Percentiles rank a stretch among this genome's conserved stretches.
These are phyloP conservation scores for Pasiphila rectangulata DNA, from an alignment of 2,888 invertebrate genomes.

Conservation along the genomic window DNA sequence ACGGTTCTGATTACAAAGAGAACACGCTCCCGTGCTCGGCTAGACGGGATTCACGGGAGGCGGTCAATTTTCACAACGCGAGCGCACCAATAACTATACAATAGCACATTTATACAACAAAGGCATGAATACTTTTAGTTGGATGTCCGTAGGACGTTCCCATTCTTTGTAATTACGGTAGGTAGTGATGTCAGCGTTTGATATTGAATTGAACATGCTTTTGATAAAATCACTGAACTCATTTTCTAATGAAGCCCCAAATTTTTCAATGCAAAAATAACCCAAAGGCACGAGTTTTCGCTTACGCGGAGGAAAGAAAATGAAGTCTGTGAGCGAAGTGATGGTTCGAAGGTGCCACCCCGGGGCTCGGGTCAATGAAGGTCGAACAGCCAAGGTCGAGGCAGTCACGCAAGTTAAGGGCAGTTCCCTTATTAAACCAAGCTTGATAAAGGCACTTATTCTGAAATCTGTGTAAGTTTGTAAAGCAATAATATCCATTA, in stretches of 20 bases:
- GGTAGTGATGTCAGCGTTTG: slow-evolving; percentile 24
- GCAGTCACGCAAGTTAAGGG: slow-evolving; percentile 56
- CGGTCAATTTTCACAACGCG: slow-evolving; percentile 31
- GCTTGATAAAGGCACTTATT: neutral
- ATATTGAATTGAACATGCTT: slow-evolving; percentile 14
- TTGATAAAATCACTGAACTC: slow-evolving; percentile 12
- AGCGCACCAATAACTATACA: slow-evolving; percentile 26
- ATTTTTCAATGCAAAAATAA: slow-evolving; percentile 3
- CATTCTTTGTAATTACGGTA: slow-evolving; percentile 27
- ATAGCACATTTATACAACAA: slow-evolving; percentile 22
- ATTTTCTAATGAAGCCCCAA: slow-evolving; percentile 13
- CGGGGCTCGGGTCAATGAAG: slow-evolving; percentile 59
- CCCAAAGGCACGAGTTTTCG: neutral
- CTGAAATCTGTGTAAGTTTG: neutral
- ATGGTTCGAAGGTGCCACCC: slow-evolving; percentile 46
- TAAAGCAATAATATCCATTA: neutral
- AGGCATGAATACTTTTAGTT: slow-evolving; percentile 21
- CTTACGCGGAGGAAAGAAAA: slow-evolving; percentile 27
- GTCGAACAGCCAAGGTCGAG: slow-evolving; percentile 48
- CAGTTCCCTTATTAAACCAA: slow-evolving; percentile 31
- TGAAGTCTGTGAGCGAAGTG: slow-evolving; percentile 45
- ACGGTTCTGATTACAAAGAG: slow-evolving; percentile 28
- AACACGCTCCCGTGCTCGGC: slow-evolving; percentile 22
- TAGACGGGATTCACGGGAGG: slow-evolving; percentile 24
- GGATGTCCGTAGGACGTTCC: slow-evolving; percentile 30